A percentile compares a stretch with the other conserved stretches of the same genome.
These are phyloP conservation scores for Altica lythri DNA, from an alignment of 2,888 invertebrate species.

Conservation along the genomic window DNA sequence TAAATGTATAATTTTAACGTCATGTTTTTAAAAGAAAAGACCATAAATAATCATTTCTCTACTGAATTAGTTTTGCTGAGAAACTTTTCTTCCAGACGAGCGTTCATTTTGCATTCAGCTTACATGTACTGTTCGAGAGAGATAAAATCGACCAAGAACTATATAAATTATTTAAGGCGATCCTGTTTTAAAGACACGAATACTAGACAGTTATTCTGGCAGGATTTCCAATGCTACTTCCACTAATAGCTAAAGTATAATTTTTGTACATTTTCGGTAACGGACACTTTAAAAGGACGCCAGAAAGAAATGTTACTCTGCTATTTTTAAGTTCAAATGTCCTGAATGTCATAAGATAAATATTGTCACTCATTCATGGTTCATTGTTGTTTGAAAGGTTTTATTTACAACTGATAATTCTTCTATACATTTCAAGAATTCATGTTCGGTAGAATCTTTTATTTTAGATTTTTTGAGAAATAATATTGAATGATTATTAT, in stretches of 20 bases:
- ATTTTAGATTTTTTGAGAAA: too few relatives aligned
- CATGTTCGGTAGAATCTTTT: too few relatives aligned
- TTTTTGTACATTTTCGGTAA: conserved; percentile 2
- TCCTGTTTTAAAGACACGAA: conserved; percentile 11
- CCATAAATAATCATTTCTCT: conserved; percentile 21
- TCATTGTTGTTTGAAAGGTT: too few relatives aligned
- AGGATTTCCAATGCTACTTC: conserved; percentile 11
- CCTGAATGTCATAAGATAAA: too few relatives aligned
- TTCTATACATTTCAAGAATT: too few relatives aligned
- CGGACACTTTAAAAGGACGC: neutral
- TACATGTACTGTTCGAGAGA: conserved; percentile 3
- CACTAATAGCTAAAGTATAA: conserved; percentile 5
- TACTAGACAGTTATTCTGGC: conserved; percentile 11
- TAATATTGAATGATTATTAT: too few relatives aligned
- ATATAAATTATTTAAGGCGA: conserved; percentile 18
- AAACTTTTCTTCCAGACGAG: conserved; percentile 15
- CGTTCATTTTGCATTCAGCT: conserved; percentile 15
- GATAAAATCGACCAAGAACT: conserved; percentile 7
- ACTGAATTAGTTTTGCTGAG: conserved; percentile 16
- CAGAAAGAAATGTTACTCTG: too few relatives aligned
- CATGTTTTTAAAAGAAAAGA: conserved; percentile 3
- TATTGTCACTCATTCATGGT: too few relatives aligned
- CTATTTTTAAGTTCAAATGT: too few relatives aligned
- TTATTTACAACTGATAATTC: too few relatives aligned
- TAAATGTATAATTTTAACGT: conserved; percentile 7